phyloP scores from a whole-genome alignment of 2,888 invertebrate species.

The Cancer borealis region DNA sequence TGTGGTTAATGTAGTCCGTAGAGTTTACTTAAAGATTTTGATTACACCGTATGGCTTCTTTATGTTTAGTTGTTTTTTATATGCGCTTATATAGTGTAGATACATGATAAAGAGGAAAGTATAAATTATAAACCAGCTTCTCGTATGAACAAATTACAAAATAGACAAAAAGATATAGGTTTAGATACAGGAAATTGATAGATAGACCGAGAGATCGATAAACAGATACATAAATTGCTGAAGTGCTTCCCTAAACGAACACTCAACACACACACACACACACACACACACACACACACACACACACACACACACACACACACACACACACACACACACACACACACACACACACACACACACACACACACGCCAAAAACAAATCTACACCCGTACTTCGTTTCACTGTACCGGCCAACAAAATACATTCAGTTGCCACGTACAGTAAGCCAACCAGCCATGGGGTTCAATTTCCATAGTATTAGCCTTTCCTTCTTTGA shows the following conservation, averaged over 20 bases:
- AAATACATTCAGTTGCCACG: not conserved
- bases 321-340: conserved; percentile 20
- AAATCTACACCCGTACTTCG: not conserved
- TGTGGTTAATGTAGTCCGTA: not conserved
- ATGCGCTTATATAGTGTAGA: too few relatives aligned
- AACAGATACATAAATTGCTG: not conserved
- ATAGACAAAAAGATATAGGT: not conserved
- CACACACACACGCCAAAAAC: not conserved
- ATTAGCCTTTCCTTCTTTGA: not conserved
- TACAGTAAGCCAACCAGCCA: not conserved
- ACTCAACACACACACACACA: not conserved
- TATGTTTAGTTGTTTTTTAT: too few relatives aligned
- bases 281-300: not conserved
- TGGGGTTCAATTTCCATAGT: not conserved
- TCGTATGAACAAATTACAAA: too few relatives aligned
- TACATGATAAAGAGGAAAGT: too few relatives aligned
- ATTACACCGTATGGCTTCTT: too few relatives aligned
- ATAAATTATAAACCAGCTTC: not conserved
- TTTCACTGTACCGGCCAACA: not conserved
- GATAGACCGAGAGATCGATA: not conserved
- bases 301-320: conserved; percentile 20
- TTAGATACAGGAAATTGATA: not conserved
- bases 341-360: conserved; percentile 20
- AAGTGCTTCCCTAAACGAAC: not conserved
- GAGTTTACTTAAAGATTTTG: not conserved